Evolutionary conservation across 2,888 invertebrate genomes (phyloP), one percentile per base, ranked within the genome.

Genomic region (Cabera pusaria): DNA sequence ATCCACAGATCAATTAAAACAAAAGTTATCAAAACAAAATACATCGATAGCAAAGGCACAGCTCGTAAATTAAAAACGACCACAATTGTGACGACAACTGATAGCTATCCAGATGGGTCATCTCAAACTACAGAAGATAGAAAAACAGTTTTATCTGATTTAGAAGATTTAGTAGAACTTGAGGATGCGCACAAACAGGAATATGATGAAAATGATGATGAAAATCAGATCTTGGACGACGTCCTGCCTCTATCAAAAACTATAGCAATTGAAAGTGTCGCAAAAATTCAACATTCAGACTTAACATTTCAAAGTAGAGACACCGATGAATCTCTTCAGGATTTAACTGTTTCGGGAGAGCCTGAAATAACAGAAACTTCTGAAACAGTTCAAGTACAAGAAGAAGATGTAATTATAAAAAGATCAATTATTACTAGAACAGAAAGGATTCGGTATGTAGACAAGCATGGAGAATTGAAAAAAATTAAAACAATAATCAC

Each of bases 101-200:
- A 73, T 40, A 44, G 56, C 29, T 68, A 65, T 48, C 71, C 72
- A 18, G 71, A 72, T 52, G 66, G 70, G 5, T 56, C 64, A 5
- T 34, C 50, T 2, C 45, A 52, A 38, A 65, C 64, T 2, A 55
- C 58, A 8, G 56, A 59, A 2, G 67, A 71, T 20, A 68, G 59
- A 0, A 48, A 36, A 14, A 29, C 44, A 4, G 12, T 40, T 5
- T 25, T 59, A 20, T 29, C 36, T 5, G 45, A 54, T 7, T 14
- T 49, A 17, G 44, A 53, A 8, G 35, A 35, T 5, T 2, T 19
- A 16, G 12, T 4, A 11, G 7, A 18, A 18, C n/a, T n/a, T n/a
- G n/a, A n/a, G n/a, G n/a, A n/a, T n/a, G n/a, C n/a, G n/a, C n/a
- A n/a, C n/a, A n/a, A n/a, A n/a, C n/a, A n/a, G n/a, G n/a, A n/a